phyloP scores from a whole-genome alignment of 2,797 vertebrate species.

The Mus spretus region DNA sequence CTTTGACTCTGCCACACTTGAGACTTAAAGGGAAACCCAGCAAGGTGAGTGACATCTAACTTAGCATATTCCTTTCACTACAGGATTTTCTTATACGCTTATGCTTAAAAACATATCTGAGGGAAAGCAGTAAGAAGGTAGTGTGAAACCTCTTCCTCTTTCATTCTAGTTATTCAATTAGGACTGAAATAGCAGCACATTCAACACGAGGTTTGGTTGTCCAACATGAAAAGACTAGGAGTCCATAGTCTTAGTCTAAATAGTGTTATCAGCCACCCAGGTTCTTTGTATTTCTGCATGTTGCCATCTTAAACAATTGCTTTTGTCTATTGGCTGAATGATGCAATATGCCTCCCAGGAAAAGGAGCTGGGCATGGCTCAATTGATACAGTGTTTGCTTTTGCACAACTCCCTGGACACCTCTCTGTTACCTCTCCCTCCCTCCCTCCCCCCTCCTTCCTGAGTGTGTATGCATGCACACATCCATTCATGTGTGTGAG shows the following conservation, averaged over 20 bases:
- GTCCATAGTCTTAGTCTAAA: neutral
- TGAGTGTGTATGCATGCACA: neutral
- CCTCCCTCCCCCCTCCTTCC: neutral
- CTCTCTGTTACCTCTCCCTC: too few species aligned
- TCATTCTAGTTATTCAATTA: constrained; percentile 16
- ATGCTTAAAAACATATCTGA: constrained; percentile 4
- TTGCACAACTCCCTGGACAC: neutral
- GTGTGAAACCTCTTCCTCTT: constrained; percentile 30
- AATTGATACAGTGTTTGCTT: neutral
- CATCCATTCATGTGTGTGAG: neutral
- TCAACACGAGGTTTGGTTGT: neutral
- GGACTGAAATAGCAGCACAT: constrained; percentile 19
- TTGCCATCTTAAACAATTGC: neutral
- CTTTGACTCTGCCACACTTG: neutral
- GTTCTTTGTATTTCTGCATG: neutral
- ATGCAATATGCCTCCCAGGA: neutral
- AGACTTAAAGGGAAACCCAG: neutral
- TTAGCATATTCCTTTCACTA: neutral
- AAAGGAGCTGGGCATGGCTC: neutral
- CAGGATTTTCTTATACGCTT: constrained; percentile 14
- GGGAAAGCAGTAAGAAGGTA: constrained; percentile 18
- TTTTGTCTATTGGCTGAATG: neutral
- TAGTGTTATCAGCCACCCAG: neutral
- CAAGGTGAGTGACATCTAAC: neutral
- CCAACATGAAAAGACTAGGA: neutral